phyloP scores from a whole-genome alignment of 2,113 vertebrate species.

The Gymnarchus niloticus region DNA sequence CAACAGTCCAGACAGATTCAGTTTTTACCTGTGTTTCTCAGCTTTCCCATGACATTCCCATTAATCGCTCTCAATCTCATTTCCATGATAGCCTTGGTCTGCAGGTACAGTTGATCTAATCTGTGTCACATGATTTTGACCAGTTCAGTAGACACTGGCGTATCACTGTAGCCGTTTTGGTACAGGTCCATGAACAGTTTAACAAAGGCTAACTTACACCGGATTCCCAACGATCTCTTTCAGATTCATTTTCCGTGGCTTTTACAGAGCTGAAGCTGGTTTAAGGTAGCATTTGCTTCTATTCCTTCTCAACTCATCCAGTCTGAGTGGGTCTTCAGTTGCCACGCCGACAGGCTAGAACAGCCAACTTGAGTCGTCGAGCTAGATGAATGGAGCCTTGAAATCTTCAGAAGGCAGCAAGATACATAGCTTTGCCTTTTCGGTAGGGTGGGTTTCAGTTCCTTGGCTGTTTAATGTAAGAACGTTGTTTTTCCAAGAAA shows the following conservation, averaged over 20 bases:
- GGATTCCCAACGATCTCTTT: conserved; percentile 1
- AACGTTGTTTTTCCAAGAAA: neutral
- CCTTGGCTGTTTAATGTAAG: neutral
- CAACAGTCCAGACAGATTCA: neutral
- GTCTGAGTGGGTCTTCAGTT: neutral
- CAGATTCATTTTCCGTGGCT: neutral
- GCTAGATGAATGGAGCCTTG: neutral
- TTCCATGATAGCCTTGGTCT: neutral
- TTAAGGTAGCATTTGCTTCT: conserved; percentile 8
- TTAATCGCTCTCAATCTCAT: neutral
- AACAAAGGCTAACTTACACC: neutral
- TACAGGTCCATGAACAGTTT: neutral
- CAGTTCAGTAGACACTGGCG: neutral
- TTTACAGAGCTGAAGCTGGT: neutral
- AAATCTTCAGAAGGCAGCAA: neutral
- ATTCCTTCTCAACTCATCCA: neutral
- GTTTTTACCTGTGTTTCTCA: neutral
- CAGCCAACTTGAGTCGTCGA: neutral
- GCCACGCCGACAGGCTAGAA: conserved; percentile 13
- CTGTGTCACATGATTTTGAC: neutral
- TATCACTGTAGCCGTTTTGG: neutral
- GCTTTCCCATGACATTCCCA: neutral
- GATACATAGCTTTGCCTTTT: neutral
- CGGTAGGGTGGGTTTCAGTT: neutral
- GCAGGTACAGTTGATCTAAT: neutral